These are phyloP conservation scores for Atrina japonica DNA, from an alignment of 2,888 invertebrate genomes.

Conservation along the genomic window DNA sequence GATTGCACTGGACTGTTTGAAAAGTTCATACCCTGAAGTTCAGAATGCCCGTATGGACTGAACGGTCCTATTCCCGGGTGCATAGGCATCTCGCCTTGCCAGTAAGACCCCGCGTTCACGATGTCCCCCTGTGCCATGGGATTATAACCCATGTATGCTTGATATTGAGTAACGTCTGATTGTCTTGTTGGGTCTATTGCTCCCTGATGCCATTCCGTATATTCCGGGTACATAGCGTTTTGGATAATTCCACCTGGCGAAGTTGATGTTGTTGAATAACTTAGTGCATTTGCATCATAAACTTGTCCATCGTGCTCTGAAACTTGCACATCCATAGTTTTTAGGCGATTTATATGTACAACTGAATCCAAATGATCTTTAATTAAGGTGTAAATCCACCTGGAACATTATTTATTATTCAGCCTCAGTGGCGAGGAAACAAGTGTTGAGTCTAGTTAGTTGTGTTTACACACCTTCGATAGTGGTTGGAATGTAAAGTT, in stretches of 20 bases:
- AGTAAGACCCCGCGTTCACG: conserved; percentile 24
- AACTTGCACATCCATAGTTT: conserved; percentile 4
- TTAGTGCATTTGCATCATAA: conserved; percentile 7
- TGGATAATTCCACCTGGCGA: conserved; percentile 20
- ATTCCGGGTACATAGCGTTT: conserved; percentile 30
- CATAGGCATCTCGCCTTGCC: conserved; percentile 26
- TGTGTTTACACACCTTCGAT: background rate
- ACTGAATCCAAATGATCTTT: background rate
- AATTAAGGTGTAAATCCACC: no score
- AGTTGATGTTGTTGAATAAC: conserved; percentile 10
- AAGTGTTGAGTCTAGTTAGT: no score
- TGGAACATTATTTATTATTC: background rate
- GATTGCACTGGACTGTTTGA: background rate
- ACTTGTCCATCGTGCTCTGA: conserved; percentile 17
- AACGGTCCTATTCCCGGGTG: conserved; percentile 13
- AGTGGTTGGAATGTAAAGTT: background rate
- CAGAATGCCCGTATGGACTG: conserved; percentile 15
- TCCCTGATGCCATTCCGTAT: conserved; percentile 30
- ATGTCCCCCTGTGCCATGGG: conserved; percentile 46
- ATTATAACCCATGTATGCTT: conserved; percentile 51
- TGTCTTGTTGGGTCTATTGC: conserved; percentile 4
- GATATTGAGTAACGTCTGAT: conserved; percentile 44
- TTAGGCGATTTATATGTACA: background rate
- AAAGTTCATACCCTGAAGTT: conserved; percentile 2
- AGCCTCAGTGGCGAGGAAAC: background rate